Percentiles rank a stretch among this genome's conserved stretches.
Conservation (phyloP, 2,888 invertebrate species). For the Drosophila neoperkinsi region DNA sequence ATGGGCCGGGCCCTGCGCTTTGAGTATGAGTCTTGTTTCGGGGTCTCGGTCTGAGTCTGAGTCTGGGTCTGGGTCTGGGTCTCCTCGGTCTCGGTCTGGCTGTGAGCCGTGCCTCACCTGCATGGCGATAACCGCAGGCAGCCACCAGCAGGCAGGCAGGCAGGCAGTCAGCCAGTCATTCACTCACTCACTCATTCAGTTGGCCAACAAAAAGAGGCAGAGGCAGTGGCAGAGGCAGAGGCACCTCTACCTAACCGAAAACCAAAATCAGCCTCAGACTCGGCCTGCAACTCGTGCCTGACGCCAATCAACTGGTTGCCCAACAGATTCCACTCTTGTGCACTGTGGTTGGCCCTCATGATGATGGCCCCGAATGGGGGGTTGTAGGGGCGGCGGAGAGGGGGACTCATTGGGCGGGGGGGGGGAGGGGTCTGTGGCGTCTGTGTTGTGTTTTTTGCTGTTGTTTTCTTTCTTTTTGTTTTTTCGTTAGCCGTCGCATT, state of each 20-base stretch:
- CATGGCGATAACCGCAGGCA: slow-evolving; percentile 66
- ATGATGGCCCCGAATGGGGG: not conserved
- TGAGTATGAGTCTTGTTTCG: slow-evolving; percentile 7
- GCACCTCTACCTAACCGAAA: slow-evolving; percentile 24
- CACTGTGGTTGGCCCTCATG: slow-evolving; percentile 13
- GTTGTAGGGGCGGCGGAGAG: not conserved
- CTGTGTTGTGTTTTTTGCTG: slow-evolving; percentile 12
- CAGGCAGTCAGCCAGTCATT: slow-evolving; percentile 28
- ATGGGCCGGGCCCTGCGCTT: slow-evolving; percentile 28
- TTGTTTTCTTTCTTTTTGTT: not conserved
- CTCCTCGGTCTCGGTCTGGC: slow-evolving; percentile 21
- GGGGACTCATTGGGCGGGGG: not conserved
- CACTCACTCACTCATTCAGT: slow-evolving; percentile 27
- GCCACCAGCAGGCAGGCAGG: slow-evolving; percentile 33
- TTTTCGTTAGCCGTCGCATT: slow-evolving; percentile 58
- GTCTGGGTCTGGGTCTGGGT: slow-evolving; percentile 3
- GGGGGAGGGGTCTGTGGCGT: slow-evolving; percentile 5
- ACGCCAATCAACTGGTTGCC: slow-evolving; percentile 78
- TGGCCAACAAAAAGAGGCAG: slow-evolving; percentile 51
- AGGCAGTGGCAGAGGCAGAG: too few species aligned
- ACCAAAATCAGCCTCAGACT: slow-evolving; percentile 19
- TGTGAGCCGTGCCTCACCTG: slow-evolving; percentile 60
- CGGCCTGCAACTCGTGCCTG: slow-evolving; percentile 58
- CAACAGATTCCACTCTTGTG: slow-evolving; percentile 36
- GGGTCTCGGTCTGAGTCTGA: slow-evolving; percentile 7